A percentile compares a stretch with the other conserved stretches of the same genome.
These are phyloP conservation scores for Sebastes steindachneri DNA, from an alignment of 2,797 vertebrate genomes.

Conservation along the genomic window DNA sequence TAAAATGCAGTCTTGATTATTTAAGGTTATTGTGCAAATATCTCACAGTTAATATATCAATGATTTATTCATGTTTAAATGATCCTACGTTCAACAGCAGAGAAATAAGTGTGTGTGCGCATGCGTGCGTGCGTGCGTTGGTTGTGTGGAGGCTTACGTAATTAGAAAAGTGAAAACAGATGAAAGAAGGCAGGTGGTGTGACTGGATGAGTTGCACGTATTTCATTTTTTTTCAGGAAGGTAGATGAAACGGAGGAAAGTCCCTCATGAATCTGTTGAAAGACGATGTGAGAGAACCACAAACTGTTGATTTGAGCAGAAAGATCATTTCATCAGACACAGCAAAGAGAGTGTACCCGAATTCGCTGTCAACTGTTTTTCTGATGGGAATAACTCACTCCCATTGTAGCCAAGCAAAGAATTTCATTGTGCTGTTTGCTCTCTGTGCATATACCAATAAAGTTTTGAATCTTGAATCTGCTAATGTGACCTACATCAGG, in stretches of 20 bases:
- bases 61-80: no score
- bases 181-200: neutral
- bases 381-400: neutral
- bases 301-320: slow-evolving; percentile 17
- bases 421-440: neutral
- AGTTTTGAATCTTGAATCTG: neutral
- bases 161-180: neutral
- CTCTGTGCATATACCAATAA: neutral
- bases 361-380: neutral
- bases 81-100: no score
- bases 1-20: neutral
- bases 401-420: neutral
- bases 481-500: slow-evolving; percentile 38
- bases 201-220: neutral
- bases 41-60: no score
- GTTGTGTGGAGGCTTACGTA: neutral
- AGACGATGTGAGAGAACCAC: slow-evolving; percentile 1
- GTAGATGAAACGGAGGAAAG: slow-evolving; percentile 16
- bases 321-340: neutral
- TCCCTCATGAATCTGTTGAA: slow-evolving; percentile 1
- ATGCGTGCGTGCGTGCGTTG: neutral
- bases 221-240: neutral
- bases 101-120: no score
- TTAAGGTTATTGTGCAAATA: no score
- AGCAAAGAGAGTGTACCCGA: neutral